Base-by-base conservation (phyloP, 2,113 vertebrate species). In the Mastomys natalensis region DNA sequence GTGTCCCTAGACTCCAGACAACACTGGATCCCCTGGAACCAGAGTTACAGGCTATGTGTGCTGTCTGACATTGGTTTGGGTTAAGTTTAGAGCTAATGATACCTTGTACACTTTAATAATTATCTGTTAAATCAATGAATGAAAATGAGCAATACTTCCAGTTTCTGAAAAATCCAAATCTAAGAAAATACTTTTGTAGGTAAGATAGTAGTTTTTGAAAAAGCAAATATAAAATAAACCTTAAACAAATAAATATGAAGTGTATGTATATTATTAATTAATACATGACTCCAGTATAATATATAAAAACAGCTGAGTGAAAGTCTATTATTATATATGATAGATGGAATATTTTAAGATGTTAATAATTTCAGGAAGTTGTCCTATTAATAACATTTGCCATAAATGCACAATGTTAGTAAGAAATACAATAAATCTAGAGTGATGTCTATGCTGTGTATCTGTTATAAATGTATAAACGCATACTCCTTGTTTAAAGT, bases 121-220 rank as follows among this genome's bases (percentile, higher is more conserved):
- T 48, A 60, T 40, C 51, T 93, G 58, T 68, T 45, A 89, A 66
- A 37, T 80, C 76, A 80, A 90, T 51, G 40, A 76, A 29, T 7
- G 51, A 87, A 89, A 85, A 45, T 85, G 77, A 92, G 34, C 7
- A 86, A n/a, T 15, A 81, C 4, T 81, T 95, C 26, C 40, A 72
- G 68, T 80, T 95, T 87, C 66, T 55, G n/a, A 94, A 88, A 58
- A 48, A 89, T 84, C 1, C 60, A 95, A 92, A 66, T 72, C 45
- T 81, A 91, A 88, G 74, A 85, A 82, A 89, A 91, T 1, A 87
- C 3, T 21, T 45, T 8, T 21, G 19, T 66, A 15, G 43, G 37
- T 62, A 92, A 90, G 48, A 73, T 0, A 90, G n/a, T 40, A 80
- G 86, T 78, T 90, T 82, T 68, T 76, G 16, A 16, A 91, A 88